Base-by-base conservation (phyloP, 2,888 invertebrate species). In the Lamellibrachia satsuma region DNA sequence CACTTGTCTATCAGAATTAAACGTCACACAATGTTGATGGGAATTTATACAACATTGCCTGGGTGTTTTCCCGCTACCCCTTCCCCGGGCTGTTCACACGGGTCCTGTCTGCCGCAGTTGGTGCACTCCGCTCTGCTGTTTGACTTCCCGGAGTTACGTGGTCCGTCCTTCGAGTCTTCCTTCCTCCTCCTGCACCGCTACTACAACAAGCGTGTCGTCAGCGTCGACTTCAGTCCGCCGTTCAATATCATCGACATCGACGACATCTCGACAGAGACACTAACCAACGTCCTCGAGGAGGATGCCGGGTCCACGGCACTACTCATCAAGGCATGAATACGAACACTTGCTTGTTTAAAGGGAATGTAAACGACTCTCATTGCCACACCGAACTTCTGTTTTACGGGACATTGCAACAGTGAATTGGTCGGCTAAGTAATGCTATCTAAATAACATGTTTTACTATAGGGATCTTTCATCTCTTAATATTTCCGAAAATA, bases 161-260 rank as follows among this genome's bases (percentile, higher is more conserved):
- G 92, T 2, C 91, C 92, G 27, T 55, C 55, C 27, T 55, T 90
- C 57, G 91, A 91, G 92, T 92, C 92, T 1, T 2, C 51, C n/a
- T 92, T 92, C 92, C 91, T 92, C 52, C 27, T 52, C 52, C 75
- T 91, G 1, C 91, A 92, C 51, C 91, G 91, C 60, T 55, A 91
- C 75, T 92, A 92, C 90, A 39, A n/a, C 15, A 91, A 52, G 39
- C 55, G 91, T 15, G 51, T 90, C 52, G 51, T 75, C 60, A 75
- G 75, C 22, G 75, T 75, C 11, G 75, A 75, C 75, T 75, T 75
- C 75, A 75, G 75, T 75, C 75, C 75, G 15, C 75, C 75, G 22
- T 75, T 75, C 75, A 75, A 75, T 22, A 75, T 75, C 75, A 75
- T 75, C 75, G 75, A 75, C 75, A 75, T 75, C 15, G 75, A 75